phyloP scores from a whole-genome alignment of 37 sponge, comb jelly and placozoan species.

The Cliona cf. orientalis region DNA sequence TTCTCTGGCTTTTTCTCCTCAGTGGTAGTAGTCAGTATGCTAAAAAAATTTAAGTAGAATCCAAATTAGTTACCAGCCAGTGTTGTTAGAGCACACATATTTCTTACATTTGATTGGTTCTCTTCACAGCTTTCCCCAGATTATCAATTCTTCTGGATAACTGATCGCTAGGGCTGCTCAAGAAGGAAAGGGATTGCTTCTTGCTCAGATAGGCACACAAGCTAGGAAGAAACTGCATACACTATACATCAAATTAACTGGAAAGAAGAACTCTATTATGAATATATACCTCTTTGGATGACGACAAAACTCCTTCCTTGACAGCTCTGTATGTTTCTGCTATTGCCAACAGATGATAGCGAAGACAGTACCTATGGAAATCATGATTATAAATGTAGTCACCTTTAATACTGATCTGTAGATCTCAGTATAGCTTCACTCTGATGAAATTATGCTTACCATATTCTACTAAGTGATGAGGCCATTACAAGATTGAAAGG shows the following conservation, averaged over 20 bases:
- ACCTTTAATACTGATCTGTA: no score
- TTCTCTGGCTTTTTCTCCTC: no score
- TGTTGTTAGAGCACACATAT: no score
- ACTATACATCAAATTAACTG: no score
- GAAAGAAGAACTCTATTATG: no score
- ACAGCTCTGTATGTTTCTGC: background rate
- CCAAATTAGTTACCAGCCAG: no score
- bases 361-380: conserved; percentile 14
- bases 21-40: no score
- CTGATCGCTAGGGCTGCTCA: background rate
- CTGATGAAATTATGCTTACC: conserved; percentile 28
- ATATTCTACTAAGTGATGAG: conserved; percentile 61
- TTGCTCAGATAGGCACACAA: no score
- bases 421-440: background rate
- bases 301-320: no score
- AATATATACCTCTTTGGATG: no score
- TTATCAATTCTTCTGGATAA: background rate
- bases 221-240: background rate
- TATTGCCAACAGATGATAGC: conserved; percentile 13
- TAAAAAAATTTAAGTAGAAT: no score
- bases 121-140: background rate
- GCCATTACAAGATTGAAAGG: conserved; percentile 52
- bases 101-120: no score
- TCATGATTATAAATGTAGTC: background rate
- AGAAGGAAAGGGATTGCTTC: background rate